Percentiles rank a stretch among this genome's conserved stretches.
Conservation (phyloP, 2,797 vertebrate genomes). For the Sus cebifrons region DNA sequence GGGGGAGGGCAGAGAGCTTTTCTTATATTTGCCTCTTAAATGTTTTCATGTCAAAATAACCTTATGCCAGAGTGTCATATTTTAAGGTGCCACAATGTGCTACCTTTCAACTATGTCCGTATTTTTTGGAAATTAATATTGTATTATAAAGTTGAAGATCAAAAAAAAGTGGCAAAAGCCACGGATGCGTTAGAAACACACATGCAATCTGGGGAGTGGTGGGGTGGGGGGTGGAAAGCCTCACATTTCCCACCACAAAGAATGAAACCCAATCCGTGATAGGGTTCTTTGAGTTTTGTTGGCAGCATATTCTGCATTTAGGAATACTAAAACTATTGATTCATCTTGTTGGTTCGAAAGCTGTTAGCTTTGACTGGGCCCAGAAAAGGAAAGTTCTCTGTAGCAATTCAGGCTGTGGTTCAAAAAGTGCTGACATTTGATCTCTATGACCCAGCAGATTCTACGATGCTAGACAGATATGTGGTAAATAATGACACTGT, state of each 20-base stretch:
- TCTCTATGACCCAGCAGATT: neutral
- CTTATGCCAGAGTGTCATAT: neutral
- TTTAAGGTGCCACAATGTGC: slow-evolving; percentile 12
- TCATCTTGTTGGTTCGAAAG: neutral
- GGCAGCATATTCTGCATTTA: neutral
- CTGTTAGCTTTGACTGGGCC: neutral
- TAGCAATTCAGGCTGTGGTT: neutral
- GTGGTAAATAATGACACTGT: neutral
- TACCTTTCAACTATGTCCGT: neutral
- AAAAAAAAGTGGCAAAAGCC: neutral
- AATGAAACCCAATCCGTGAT: neutral
- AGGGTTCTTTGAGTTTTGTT: neutral
- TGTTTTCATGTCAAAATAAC: neutral
- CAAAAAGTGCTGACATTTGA: neutral
- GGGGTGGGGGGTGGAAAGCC: neutral
- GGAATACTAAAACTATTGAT: neutral
- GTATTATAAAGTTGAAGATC: neutral
- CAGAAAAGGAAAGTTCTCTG: neutral
- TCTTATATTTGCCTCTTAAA: neutral
- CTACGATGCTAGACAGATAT: neutral
- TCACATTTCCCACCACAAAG: neutral
- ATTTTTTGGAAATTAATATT: neutral
- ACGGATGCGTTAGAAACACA: neutral
- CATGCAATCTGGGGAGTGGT: neutral
- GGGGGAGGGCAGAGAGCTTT: neutral